Conservation (phyloP, 2,888 invertebrate genomes). For the Ochropacha duplaris region DNA sequence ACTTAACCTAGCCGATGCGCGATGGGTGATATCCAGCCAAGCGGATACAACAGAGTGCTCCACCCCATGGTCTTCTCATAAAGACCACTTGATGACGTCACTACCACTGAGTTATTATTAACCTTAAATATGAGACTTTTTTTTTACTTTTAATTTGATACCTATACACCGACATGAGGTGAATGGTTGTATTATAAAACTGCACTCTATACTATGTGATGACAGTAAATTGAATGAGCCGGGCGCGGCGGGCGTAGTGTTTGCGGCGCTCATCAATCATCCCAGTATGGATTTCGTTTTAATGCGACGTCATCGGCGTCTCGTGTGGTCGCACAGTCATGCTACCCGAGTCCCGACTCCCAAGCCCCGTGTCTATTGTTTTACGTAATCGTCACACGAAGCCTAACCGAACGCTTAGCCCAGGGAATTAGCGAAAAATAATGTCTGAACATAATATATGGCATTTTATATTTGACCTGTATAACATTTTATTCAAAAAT, state of each 20-base stretch:
- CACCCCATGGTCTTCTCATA: no score
- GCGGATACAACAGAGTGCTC: no score
- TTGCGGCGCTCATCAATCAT: slow-evolving; percentile 79
- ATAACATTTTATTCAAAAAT: not conserved
- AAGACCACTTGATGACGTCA: no score
- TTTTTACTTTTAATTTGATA: not conserved
- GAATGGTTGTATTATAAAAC: slow-evolving; percentile 34
- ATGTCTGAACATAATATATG: not conserved
- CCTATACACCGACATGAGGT: not conserved
- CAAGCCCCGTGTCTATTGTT: slow-evolving; percentile 43
- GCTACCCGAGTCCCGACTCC: slow-evolving; percentile 24
- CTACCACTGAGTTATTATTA: no score
- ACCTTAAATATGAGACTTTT: no score
- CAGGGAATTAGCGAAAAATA: slow-evolving; percentile 22
- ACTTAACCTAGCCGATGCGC: no score
- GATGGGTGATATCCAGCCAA: no score
- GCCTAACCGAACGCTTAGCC: slow-evolving; percentile 32
- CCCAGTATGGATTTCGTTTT: slow-evolving; percentile 79
- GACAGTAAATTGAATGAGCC: slow-evolving; percentile 78
- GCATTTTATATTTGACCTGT: not conserved
- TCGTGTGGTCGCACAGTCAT: slow-evolving; percentile 64
- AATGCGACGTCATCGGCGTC: slow-evolving; percentile 79
- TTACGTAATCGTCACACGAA: slow-evolving; percentile 27
- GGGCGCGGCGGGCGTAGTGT: slow-evolving; percentile 69
- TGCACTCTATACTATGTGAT: slow-evolving; percentile 37